Base-by-base conservation (phyloP, 2,888 invertebrate species). In the Pseudococcus jackbeardsleyi region DNA sequence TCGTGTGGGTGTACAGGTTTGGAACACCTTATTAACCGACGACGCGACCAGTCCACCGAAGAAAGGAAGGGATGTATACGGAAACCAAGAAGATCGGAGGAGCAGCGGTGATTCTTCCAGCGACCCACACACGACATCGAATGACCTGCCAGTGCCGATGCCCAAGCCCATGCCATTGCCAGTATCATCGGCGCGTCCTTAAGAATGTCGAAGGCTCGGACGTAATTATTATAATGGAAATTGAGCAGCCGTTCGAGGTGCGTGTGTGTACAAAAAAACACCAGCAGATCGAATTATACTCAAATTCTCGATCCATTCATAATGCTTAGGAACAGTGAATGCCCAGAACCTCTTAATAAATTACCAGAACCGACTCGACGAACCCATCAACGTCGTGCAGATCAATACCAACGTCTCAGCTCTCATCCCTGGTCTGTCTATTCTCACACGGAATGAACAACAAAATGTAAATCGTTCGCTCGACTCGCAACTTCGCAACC, bases 91-190 rank as follows among this genome's bases (percentile, higher is more conserved):
- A 11, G 59, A 86, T 26, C 19, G 17, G 42, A 42, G 64, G 15
- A 72, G 46, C 77, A 0, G 9, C 77, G 88, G 88, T 59, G 88
- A 77, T 88, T 88, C 82, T 88, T 88, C 82, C 54, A 82, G 33
- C 88, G 88, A 88, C 88, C 88, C 79, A 88, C 88, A 88, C 88
- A 88, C 88, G 88, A 88, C 88, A 79, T 88, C 88, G 88, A 88
- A 50, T 88, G 88, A 88, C 88, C 88, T 82, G 33, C 39, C 17
- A 19, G 68, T 42, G 42, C 42, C 42, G 9, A 9, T 8, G 42
- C 42, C 42, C 26, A 33, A 33, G 0, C 5, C 42, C 5, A 39
- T 42, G 42, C 42, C 33, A 72, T 0, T 59, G 50, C 54, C 48
- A 26, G 82, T 59, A 77, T 72, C 68, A 72, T 33, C 33, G 59